A percentile compares a stretch with the other conserved stretches of the same genome.
Evolutionary conservation across 2,113 vertebrate species (phyloP).

Genomic region (Burhinus oedicnemus): DNA sequence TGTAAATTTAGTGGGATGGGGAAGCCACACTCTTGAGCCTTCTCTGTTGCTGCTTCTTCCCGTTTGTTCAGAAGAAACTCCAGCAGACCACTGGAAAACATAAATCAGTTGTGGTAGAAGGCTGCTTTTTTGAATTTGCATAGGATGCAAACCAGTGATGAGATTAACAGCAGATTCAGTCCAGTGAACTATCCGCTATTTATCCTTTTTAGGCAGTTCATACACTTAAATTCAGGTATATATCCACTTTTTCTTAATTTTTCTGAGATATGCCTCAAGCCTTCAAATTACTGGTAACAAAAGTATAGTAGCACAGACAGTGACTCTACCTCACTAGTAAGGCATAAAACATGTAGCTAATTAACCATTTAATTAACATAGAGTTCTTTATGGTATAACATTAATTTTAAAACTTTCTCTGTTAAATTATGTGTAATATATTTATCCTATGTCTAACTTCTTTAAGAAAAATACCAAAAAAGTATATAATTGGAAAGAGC

Average conservation of each 20-base stretch:
- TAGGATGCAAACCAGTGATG: neutral
- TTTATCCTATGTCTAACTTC: neutral
- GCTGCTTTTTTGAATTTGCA: neutral
- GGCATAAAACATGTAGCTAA: neutral
- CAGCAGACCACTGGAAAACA: neutral
- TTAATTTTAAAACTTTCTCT: neutral
- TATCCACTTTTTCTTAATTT: neutral
- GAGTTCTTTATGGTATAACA: neutral
- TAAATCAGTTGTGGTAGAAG: neutral
- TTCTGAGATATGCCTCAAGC: neutral
- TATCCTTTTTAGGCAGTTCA: neutral
- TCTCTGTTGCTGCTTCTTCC: neutral
- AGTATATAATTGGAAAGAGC: neutral
- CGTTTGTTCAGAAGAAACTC: neutral
- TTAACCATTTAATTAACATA: neutral
- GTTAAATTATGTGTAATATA: neutral
- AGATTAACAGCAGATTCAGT: neutral
- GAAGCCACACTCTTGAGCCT: neutral
- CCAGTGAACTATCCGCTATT: neutral
- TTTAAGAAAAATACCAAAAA: constrained; percentile 35
- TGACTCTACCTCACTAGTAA: neutral
- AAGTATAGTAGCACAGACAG: neutral
- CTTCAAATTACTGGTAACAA: neutral
- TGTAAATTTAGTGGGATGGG: neutral
- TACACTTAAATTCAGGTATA: neutral